Conservation (phyloP, 2,113 vertebrate species). For the Myocastor coypus region DNA sequence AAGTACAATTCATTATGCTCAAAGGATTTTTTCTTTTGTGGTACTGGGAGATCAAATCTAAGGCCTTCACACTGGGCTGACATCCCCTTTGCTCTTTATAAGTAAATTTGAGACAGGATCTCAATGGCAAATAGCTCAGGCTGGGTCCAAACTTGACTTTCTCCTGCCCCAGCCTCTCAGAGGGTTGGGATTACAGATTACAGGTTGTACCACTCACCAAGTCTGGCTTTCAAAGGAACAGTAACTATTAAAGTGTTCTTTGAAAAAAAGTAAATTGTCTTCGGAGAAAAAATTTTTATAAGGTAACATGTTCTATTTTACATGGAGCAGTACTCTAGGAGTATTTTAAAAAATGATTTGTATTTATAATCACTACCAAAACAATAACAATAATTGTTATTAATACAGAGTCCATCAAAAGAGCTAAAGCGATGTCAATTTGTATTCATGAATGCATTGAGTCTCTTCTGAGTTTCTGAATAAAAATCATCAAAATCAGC, state of each 20-base stretch:
- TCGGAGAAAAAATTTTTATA: background rate
- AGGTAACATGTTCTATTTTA: background rate
- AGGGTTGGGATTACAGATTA: background rate
- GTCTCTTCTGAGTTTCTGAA: background rate
- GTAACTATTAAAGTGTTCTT: background rate
- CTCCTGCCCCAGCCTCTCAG: background rate
- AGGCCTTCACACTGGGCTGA: background rate
- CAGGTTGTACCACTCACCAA: background rate
- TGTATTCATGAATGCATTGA: conserved; percentile 16
- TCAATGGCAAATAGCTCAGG: background rate
- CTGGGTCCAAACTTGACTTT: background rate
- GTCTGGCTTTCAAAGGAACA: background rate
- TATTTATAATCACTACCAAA: conserved; percentile 20
- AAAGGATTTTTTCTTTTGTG: background rate
- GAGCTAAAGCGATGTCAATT: background rate
- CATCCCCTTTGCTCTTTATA: background rate
- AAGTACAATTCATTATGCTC: background rate
- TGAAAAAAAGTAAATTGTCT: conserved; percentile 26
- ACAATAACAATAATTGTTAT: background rate
- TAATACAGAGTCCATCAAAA: conserved; percentile 26
- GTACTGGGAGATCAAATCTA: background rate
- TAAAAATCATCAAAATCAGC: background rate
- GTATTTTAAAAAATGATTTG: conserved; percentile 51
- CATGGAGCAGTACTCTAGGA: background rate
- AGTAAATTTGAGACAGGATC: background rate